A percentile compares a stretch with the other conserved stretches of the same genome.
Evolutionary conservation across 2,797 vertebrate genomes (phyloP).

Genomic region (Pseudochaenichthys georgianus): DNA sequence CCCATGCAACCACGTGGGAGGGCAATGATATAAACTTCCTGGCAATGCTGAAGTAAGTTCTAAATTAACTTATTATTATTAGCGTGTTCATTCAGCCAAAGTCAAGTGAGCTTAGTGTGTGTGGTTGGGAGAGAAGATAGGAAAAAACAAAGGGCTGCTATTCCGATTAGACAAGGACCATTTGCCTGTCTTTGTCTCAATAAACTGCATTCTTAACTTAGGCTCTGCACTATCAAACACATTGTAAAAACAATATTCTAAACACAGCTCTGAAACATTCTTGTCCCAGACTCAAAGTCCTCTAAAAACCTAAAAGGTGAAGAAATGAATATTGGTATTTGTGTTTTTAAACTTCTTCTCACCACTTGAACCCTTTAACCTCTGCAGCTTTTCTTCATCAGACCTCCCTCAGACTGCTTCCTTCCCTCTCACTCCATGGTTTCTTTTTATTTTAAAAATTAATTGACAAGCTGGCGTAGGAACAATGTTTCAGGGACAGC

Average conservation of each 20-base stretch:
- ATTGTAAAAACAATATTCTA: slow-evolving; percentile 40
- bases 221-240: slow-evolving; percentile 49
- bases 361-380: slow-evolving; percentile 22
- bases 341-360: slow-evolving; percentile 56
- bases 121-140: background rate
- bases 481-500: slow-evolving; percentile 35
- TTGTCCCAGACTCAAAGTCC: slow-evolving; percentile 32
- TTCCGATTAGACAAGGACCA: slow-evolving; percentile 15
- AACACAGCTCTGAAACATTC: slow-evolving; percentile 49
- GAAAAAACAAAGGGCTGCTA: background rate
- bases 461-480: slow-evolving; percentile 39
- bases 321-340: slow-evolving; percentile 48
- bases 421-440: slow-evolving; percentile 42
- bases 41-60: background rate
- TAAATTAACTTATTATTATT: slow-evolving; percentile 25
- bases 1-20: slow-evolving; percentile 22
- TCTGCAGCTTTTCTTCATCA: slow-evolving; percentile 45
- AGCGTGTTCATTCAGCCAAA: slow-evolving; percentile 6
- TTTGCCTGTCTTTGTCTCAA: slow-evolving; percentile 31
- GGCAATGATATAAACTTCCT: slow-evolving; percentile 25
- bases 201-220: slow-evolving; percentile 48
- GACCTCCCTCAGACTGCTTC: slow-evolving; percentile 39
- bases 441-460: slow-evolving; percentile 56
- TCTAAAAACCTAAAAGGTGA: slow-evolving; percentile 45
- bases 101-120: slow-evolving; percentile 9